Conservation (phyloP, 2,888 invertebrate genomes). For the Cabera pusaria region DNA sequence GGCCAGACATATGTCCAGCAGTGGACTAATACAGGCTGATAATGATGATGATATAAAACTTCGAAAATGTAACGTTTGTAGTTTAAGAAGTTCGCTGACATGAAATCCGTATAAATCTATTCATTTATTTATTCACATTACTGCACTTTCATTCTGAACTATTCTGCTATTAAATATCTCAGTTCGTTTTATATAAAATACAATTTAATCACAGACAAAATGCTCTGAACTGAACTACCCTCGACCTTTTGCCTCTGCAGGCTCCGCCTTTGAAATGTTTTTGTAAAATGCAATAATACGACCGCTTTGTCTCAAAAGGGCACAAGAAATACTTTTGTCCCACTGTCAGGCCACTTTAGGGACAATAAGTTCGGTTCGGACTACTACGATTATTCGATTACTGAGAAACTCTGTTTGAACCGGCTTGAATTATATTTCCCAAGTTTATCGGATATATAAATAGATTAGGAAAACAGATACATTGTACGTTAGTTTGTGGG, state of each 20-base stretch:
- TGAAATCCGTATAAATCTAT: too few species aligned
- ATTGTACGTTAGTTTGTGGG: slow-evolving; percentile 10
- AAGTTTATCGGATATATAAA: slow-evolving; percentile 15
- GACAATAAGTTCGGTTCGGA: slow-evolving; percentile 9
- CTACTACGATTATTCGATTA: slow-evolving; percentile 28
- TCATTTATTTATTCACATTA: too few species aligned
- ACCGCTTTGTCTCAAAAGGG: slow-evolving; percentile 35
- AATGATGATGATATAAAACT: too few species aligned
- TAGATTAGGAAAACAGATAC: slow-evolving; percentile 23
- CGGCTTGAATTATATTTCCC: slow-evolving; percentile 21
- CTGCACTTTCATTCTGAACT: too few species aligned
- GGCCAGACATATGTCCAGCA: too few species aligned
- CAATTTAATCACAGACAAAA: slow-evolving; percentile 7
- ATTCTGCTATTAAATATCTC: too few species aligned
- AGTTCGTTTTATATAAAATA: too few species aligned
- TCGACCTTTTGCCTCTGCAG: slow-evolving; percentile 14
- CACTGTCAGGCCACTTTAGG: slow-evolving; percentile 9
- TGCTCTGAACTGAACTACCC: too few species aligned
- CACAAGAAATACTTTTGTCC: slow-evolving; percentile 28
- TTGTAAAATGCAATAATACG: slow-evolving; percentile 52
- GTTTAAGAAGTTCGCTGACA: too few species aligned
- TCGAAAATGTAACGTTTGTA: too few species aligned
- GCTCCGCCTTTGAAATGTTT: slow-evolving; percentile 40
- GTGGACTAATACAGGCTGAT: too few species aligned
- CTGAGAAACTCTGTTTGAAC: slow-evolving; percentile 26